Evolutionary conservation across 2,797 vertebrate genomes (phyloP).

Genomic region (Halcyon smyrnensis): DNA sequence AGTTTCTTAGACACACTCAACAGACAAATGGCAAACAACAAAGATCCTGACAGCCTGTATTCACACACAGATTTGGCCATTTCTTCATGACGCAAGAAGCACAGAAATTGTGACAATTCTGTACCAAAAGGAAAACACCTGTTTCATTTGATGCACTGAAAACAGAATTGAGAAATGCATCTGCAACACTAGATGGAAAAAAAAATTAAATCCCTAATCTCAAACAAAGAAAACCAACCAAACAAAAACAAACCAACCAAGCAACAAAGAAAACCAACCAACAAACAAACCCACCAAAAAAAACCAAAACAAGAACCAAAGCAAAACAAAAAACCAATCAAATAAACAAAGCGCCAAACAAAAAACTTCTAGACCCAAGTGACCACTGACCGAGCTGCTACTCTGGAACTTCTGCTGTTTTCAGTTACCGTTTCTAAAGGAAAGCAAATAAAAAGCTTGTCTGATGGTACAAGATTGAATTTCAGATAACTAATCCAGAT

Average conservation of each 20-base stretch:
- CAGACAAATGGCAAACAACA: not conserved
- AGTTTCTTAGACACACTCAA: not conserved
- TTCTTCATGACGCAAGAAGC: not conserved
- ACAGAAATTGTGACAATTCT: not conserved
- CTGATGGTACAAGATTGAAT: not conserved
- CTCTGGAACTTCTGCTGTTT: not conserved
- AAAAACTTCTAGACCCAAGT: not conserved
- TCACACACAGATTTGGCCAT: not conserved
- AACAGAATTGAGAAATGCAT: not conserved
- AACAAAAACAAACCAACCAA: too few species aligned
- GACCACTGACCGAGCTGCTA: not conserved
- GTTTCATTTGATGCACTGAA: not conserved
- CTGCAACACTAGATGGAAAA: not conserved
- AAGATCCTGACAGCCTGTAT: not conserved
- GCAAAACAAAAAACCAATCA: too few species aligned
- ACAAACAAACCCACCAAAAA: too few species aligned
- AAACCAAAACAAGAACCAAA: too few species aligned
- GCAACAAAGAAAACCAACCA: too few species aligned
- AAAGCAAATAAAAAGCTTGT: not conserved
- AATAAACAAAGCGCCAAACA: not conserved
- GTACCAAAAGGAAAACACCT: not conserved
- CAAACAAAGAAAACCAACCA: not conserved
- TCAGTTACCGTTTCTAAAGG: not conserved
- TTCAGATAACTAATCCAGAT: not conserved
- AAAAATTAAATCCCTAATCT: not conserved